Percentiles rank a stretch among this genome's conserved stretches.
These are phyloP conservation scores for Atherinosoma microstoma DNA, from an alignment of 2,797 vertebrate genomes.

Conservation along the genomic window DNA sequence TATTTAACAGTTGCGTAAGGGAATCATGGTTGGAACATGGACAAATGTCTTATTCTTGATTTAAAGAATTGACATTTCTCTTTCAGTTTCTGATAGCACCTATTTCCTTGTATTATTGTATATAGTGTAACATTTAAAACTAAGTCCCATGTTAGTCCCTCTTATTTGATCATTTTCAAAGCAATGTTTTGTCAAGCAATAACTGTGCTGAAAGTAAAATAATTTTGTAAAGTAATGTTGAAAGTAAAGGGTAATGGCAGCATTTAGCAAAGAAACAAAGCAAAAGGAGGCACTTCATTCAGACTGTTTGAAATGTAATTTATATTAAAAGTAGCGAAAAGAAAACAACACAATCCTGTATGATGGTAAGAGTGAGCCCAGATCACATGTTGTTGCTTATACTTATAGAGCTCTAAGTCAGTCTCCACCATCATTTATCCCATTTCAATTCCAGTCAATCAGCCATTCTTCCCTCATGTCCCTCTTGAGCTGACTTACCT, in stretches of 20 bases:
- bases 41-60: constrained; percentile 18
- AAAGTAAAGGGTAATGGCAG: constrained; percentile 19
- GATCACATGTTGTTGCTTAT: neutral
- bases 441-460: constrained; percentile 53
- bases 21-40: constrained; percentile 35
- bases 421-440: constrained; percentile 33
- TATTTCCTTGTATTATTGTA: constrained; percentile 56
- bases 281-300: constrained; percentile 32
- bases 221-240: neutral
- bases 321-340: constrained; percentile 15
- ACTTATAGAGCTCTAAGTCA: constrained; percentile 15
- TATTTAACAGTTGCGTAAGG: constrained; percentile 17
- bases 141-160: constrained; percentile 29
- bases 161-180: constrained; percentile 50
- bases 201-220: constrained; percentile 5
- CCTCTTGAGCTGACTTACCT: constrained; percentile 71
- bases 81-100: constrained; percentile 22
- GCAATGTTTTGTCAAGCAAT: constrained; percentile 48
- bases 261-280: constrained; percentile 22
- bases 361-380: constrained; percentile 6
- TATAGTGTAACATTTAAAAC: constrained; percentile 37
- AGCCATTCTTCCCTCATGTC: constrained; percentile 34
- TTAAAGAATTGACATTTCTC: constrained; percentile 41
- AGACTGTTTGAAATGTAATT: neutral
- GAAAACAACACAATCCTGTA: constrained; percentile 1